These are phyloP conservation scores for Ictidomys tridecemlineatus DNA, from an alignment of 2,113 vertebrate species.

Conservation along the genomic window DNA sequence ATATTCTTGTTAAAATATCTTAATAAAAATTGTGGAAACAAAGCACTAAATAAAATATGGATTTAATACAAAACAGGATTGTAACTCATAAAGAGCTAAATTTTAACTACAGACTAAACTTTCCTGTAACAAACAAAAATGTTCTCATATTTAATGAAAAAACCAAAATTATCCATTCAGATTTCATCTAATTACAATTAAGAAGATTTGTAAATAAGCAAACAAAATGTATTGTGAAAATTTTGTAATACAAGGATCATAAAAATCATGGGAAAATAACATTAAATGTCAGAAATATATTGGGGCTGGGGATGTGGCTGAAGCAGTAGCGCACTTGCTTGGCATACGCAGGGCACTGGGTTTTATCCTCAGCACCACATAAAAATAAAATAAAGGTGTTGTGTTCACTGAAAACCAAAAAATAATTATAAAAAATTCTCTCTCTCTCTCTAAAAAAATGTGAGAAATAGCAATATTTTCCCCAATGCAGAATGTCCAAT, in stretches of 20 bases:
- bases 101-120: background rate
- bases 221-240: background rate
- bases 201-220: background rate
- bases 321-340: fast-evolving
- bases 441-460: too few species aligned
- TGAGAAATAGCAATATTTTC: background rate
- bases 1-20: background rate
- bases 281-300: background rate
- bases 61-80: background rate
- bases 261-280: background rate
- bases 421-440: too few species aligned
- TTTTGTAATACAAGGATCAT: background rate
- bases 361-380: too few species aligned
- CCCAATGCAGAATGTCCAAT: background rate
- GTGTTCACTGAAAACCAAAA: too few species aligned
- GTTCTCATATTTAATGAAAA: background rate
- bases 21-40: background rate
- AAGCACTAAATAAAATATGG: background rate
- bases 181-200: background rate
- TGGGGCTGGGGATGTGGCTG: too few species aligned
- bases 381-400: too few species aligned
- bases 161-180: background rate
- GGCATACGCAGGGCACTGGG: too few species aligned
- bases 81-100: background rate
- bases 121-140: background rate